Evolutionary conservation across 1,140 invertebrate species (phyloP).

Genomic region (Teleopsis dalmanni): DNA sequence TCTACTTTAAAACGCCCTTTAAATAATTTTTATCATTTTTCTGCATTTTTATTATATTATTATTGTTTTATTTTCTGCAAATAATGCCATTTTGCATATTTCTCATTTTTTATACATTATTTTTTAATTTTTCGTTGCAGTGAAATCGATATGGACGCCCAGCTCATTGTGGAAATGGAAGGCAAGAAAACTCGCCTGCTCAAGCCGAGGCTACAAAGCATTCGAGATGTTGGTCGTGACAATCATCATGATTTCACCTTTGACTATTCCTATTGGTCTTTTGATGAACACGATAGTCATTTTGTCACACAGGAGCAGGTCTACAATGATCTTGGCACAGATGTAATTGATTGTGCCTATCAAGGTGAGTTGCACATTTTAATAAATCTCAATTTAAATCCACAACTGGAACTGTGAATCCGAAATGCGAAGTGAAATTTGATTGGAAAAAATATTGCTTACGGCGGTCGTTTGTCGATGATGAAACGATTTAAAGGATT

Average conservation of each 20-base stretch:
- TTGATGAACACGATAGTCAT: slow-evolving; percentile 57
- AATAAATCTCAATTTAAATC: not conserved
- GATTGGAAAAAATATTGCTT: not conserved
- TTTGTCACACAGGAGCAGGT: slow-evolving; percentile 77
- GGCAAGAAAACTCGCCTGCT: slow-evolving; percentile 75
- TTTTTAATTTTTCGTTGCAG: slow-evolving; percentile 47
- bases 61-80: not conserved
- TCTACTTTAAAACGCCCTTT: not conserved
- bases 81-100: not conserved
- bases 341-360: slow-evolving; percentile 90
- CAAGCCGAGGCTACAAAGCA: slow-evolving; percentile 57
- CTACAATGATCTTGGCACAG: slow-evolving; percentile 78
- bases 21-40: not conserved
- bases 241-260: slow-evolving; percentile 85
- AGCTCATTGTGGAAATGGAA: slow-evolving; percentile 80
- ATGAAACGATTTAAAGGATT: too few species aligned
- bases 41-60: not conserved
- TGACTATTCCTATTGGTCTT: slow-evolving; percentile 90
- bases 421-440: not conserved
- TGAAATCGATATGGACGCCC: slow-evolving; percentile 74
- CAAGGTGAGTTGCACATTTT: slow-evolving; percentile 46
- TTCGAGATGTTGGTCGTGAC: slow-evolving; percentile 51
- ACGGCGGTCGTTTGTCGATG: too few species aligned
- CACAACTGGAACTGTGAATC: not conserved
- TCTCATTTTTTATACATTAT: slow-evolving; percentile 2